Evolutionary conservation across 2,113 vertebrate species (phyloP).

Genomic region (Bagarius yarrelli): DNA sequence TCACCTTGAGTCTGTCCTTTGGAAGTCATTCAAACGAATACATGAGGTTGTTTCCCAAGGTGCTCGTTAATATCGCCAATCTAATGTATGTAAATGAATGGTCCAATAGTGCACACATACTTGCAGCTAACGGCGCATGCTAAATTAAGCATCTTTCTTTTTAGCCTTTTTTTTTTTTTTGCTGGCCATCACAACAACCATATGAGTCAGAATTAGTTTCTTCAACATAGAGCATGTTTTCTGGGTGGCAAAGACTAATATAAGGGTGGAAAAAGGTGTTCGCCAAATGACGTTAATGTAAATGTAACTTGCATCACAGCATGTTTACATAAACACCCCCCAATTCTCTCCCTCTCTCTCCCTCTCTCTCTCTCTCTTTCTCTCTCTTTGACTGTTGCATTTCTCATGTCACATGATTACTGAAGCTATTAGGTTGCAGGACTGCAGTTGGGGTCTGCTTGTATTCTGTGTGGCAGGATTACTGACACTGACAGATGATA

Average conservation of each 20-base stretch:
- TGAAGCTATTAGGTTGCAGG: slow-evolving; percentile 10
- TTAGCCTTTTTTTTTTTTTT: background rate
- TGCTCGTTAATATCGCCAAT: background rate
- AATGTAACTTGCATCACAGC: background rate
- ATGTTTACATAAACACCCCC: background rate
- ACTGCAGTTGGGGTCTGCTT: background rate
- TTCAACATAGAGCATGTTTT: background rate
- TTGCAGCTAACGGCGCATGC: background rate
- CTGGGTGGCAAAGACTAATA: no score
- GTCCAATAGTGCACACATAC: background rate
- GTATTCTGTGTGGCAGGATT: background rate
- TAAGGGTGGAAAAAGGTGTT: no score
- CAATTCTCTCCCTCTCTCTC: slow-evolving; percentile 38
- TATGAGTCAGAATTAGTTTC: background rate
- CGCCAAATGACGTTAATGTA: no score
- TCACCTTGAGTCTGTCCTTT: background rate
- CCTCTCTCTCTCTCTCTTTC: slow-evolving; percentile 9
- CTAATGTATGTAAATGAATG: background rate
- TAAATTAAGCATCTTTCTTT: background rate
- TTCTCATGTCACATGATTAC: background rate
- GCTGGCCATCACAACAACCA: background rate
- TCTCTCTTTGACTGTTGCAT: background rate
- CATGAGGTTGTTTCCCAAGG: background rate
- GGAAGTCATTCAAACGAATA: background rate
- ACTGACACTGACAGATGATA: slow-evolving; percentile 11